Evolutionary conservation across 2,113 vertebrate species (phyloP).

Genomic region (Tamias sibiricus): DNA sequence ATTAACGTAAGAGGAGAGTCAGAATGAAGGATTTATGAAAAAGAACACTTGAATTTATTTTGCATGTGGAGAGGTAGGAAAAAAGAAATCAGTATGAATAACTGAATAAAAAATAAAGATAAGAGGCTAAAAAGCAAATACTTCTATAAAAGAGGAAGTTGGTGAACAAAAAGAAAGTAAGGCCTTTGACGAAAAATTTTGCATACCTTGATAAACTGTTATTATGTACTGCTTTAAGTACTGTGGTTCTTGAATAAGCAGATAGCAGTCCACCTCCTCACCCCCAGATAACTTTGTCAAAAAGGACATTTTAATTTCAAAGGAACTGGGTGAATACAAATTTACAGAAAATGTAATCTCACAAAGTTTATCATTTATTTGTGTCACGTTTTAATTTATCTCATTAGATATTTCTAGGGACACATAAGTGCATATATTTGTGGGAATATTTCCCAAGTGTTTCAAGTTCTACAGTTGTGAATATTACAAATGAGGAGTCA

Average conservation of each 20-base stretch:
- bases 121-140: background rate
- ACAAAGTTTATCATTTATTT: constrained; percentile 20
- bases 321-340: background rate
- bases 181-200: background rate
- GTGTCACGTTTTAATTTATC: constrained; percentile 15
- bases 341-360: background rate
- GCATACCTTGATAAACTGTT: background rate
- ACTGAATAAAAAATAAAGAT: background rate
- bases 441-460: background rate
- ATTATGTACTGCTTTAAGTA: background rate
- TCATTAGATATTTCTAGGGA: background rate
- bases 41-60: background rate
- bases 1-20: background rate
- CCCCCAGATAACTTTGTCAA: background rate
- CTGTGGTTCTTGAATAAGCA: background rate
- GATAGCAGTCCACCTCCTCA: background rate
- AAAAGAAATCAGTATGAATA: background rate
- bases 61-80: background rate
- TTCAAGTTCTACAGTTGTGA: constrained; percentile 46
- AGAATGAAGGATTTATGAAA: background rate
- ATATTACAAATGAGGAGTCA: constrained; percentile 53
- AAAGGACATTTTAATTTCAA: background rate
- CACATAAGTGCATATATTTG: background rate
- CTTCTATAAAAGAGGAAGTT: background rate
- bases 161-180: background rate